phyloP scores from a whole-genome alignment of 2,797 vertebrate genomes.

The Takifugu rubripes region DNA sequence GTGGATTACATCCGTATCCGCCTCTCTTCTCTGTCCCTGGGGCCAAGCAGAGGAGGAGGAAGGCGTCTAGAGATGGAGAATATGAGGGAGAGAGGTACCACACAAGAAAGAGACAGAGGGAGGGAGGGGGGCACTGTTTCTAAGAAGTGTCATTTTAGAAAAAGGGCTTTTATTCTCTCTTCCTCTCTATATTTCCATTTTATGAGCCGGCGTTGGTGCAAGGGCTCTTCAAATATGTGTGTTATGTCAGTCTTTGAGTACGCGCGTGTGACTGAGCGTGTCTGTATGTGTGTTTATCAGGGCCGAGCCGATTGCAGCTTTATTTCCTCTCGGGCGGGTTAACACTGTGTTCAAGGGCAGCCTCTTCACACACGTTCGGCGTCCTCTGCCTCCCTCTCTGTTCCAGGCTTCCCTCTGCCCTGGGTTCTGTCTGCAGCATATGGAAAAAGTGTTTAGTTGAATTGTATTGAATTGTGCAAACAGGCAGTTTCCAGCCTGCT shows the following conservation, averaged over 20 bases:
- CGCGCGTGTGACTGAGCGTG: constrained; percentile 12
- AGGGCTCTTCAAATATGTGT: constrained; percentile 53
- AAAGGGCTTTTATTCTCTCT: constrained; percentile 52
- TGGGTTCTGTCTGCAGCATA: constrained; percentile 52
- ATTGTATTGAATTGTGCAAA: constrained; percentile 58
- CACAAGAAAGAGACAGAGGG: constrained; percentile 4
- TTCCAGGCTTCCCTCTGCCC: constrained; percentile 45
- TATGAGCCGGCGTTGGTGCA: constrained; percentile 40
- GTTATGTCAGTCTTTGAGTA: constrained; percentile 30
- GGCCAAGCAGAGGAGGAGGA: constrained; percentile 60
- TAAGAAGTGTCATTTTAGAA: constrained; percentile 65
- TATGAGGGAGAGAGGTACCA: constrained; percentile 35
- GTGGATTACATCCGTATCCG: constrained; percentile 79
- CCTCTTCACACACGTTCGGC: constrained; percentile 55
- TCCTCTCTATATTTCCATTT: constrained; percentile 45
- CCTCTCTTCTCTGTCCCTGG: constrained; percentile 64
- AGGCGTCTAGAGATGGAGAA: constrained; percentile 60
- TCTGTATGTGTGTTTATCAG: constrained; percentile 23
- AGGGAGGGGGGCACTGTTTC: constrained; percentile 26
- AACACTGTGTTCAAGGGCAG: constrained; percentile 68
- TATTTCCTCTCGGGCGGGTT: constrained; percentile 47
- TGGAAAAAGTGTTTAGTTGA: constrained; percentile 57
- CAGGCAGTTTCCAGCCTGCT: constrained; percentile 35
- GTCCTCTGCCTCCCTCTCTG: constrained; percentile 29
- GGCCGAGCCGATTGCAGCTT: constrained; percentile 46